Base-by-base conservation (phyloP, 2,113 vertebrate genomes). In the Channa maculata region DNA sequence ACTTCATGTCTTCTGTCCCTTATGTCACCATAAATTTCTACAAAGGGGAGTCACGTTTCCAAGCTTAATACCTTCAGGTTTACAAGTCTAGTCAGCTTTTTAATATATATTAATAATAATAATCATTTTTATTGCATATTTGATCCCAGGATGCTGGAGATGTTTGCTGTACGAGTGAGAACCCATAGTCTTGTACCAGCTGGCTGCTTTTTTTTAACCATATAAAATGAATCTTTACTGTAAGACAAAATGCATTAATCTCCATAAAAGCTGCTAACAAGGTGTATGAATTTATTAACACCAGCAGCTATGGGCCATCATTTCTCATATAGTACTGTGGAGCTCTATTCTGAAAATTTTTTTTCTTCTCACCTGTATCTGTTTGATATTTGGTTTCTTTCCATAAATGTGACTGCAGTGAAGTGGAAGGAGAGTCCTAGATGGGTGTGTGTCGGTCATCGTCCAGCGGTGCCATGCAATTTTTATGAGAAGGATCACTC, bases 401-500 rank as follows among this genome's bases (percentile, higher is more conserved):
- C 36, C 49, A 50, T 65, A 8, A 72, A 68, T 77, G 24, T 24
- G 38, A 54, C 58, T 49, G 12, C 14, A 0, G 36, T 62, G 53
- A 79, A 75, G 54, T 72, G 57, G 36, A 75, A 39, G 60, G n/a
- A 44, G 34, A 57, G 45, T 12, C 38, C 61, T 33, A 51, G 54
- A 65, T 8, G 38, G 14, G 13, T 80, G 14, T 50, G 41, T 75
- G 61, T 71, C 62, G 41, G 41, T 79, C 79, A 75, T 50, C 34
- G 50, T 61, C 44, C 38, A 75, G 57, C 41, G 45, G 57, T 44
- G 60, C 48, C 49, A 59, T 64, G 60, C 52, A 82, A 41, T 63
- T 71, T 64, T 71, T 43, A 75, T 75, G 44, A 65, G 24, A 11
- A 14, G 64, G 49, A 58, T 75, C 54, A 39, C 44, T 74, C 72